phyloP scores from a whole-genome alignment of 2,797 vertebrate species.

The Acestrorhynchus altus region DNA sequence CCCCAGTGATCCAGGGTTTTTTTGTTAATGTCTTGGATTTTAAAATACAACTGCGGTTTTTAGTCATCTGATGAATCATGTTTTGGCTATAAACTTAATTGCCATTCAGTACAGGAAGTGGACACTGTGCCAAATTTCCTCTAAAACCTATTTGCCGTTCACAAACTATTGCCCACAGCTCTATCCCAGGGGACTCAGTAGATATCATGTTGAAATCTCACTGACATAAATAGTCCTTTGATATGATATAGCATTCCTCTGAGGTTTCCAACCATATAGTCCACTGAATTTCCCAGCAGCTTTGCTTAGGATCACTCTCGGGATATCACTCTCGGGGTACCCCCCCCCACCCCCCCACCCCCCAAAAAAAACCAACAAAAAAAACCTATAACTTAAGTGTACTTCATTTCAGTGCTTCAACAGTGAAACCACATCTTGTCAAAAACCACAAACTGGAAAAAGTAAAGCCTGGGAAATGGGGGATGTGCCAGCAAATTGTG shows the following conservation, averaged over 20 bases:
- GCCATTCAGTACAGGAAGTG: slow-evolving; percentile 14
- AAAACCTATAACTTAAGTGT: slow-evolving; percentile 54
- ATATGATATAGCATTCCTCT: slow-evolving; percentile 53
- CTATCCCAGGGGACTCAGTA: slow-evolving; percentile 35
- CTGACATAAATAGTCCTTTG: slow-evolving; percentile 50
- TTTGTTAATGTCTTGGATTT: slow-evolving; percentile 2
- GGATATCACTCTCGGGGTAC: slow-evolving; percentile 49
- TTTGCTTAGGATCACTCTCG: slow-evolving; percentile 42
- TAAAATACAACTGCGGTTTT: slow-evolving; percentile 20
- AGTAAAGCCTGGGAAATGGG: slow-evolving; percentile 73
- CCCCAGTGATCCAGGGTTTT: neutral
- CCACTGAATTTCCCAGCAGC: slow-evolving; percentile 54
- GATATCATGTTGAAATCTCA: slow-evolving; percentile 45
- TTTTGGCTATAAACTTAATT: slow-evolving; percentile 31
- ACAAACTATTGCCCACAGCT: slow-evolving; percentile 30
- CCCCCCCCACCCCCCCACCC: slow-evolving; percentile 40
- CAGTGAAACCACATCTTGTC: slow-evolving; percentile 70
- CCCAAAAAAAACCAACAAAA: too few relatives aligned
- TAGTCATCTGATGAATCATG: slow-evolving; percentile 12
- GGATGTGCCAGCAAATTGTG: slow-evolving; percentile 52
- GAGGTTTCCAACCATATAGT: slow-evolving; percentile 47
- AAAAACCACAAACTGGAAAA: slow-evolving; percentile 65
- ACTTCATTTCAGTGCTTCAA: slow-evolving; percentile 60
- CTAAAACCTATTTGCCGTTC: slow-evolving; percentile 12
- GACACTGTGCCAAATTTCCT: slow-evolving; percentile 24